phyloP scores from a whole-genome alignment of 2,797 vertebrate genomes.

The Hoplostethus mediterraneus region DNA sequence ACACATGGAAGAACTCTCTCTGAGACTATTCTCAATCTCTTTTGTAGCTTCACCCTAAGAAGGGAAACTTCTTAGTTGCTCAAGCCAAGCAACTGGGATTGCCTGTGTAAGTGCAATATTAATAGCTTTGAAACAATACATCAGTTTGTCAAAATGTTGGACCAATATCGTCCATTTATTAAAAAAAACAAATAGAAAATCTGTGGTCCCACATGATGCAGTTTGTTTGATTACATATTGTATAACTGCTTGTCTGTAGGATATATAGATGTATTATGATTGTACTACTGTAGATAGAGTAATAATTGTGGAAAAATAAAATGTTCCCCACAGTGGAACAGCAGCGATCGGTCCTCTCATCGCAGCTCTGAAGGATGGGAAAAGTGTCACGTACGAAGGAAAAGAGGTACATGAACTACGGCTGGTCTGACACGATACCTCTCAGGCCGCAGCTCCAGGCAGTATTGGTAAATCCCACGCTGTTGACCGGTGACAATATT shows the following conservation, averaged over 20 bases:
- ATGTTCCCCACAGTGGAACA: conserved; percentile 85
- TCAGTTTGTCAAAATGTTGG: background rate
- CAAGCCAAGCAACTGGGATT: conserved; percentile 91
- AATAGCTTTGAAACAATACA: background rate
- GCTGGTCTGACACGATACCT: rapidly evolving
- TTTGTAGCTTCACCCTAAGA: conserved; percentile 90
- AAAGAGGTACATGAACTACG: conserved; percentile 85
- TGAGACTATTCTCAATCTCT: conserved; percentile 6
- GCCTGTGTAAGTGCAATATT: conserved; percentile 89
- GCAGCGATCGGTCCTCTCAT: conserved; percentile 92
- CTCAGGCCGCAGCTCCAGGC: background rate
- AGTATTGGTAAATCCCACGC: background rate
- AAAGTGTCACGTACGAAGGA: conserved; percentile 86
- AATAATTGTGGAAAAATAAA: no score
- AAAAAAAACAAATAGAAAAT: background rate
- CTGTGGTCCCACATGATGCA: no score
- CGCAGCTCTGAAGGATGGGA: conserved; percentile 87
- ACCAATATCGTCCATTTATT: background rate
- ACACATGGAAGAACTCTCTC: background rate
- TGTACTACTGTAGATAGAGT: no score
- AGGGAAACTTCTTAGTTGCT: conserved; percentile 91
- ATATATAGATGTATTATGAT: no score
- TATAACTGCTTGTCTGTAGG: no score
- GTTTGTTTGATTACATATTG: background rate
- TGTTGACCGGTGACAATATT: background rate